Evolutionary conservation across 2,888 invertebrate species (phyloP).

Genomic region (Germaria angustata): DNA sequence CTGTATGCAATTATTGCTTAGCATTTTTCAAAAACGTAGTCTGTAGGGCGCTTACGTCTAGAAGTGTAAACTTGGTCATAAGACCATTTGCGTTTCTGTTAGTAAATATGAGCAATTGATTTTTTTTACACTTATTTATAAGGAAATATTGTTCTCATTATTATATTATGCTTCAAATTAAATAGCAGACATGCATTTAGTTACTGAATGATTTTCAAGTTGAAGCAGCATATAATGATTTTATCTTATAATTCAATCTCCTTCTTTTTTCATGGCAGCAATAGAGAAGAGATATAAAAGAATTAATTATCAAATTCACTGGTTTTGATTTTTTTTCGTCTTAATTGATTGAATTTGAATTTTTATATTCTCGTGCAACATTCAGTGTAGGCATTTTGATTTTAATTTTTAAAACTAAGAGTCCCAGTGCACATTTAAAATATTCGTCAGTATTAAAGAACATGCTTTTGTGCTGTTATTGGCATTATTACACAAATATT

Average conservation of each 20-base stretch:
- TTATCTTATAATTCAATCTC: not conserved
- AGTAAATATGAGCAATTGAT: too few relatives aligned
- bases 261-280: not conserved
- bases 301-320: conserved; percentile 44
- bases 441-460: not conserved
- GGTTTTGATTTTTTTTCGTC: not conserved
- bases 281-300: not conserved
- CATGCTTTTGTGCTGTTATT: not conserved
- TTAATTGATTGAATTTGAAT: conserved; percentile 12
- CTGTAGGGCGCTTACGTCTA: too few relatives aligned
- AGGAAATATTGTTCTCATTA: too few relatives aligned
- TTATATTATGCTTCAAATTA: too few relatives aligned
- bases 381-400: not conserved
- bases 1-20: too few relatives aligned
- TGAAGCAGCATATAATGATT: not conserved
- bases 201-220: too few relatives aligned
- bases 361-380: not conserved
- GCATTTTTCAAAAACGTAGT: too few relatives aligned
- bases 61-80: too few relatives aligned
- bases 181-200: too few relatives aligned
- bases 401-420: conserved; percentile 8
- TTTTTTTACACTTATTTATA: too few relatives aligned
- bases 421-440: not conserved
- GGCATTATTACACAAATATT: not conserved
- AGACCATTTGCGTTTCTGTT: too few relatives aligned